These are phyloP conservation scores for Apodemia hepburni DNA, from an alignment of 2,888 invertebrate species.

Conservation along the genomic window DNA sequence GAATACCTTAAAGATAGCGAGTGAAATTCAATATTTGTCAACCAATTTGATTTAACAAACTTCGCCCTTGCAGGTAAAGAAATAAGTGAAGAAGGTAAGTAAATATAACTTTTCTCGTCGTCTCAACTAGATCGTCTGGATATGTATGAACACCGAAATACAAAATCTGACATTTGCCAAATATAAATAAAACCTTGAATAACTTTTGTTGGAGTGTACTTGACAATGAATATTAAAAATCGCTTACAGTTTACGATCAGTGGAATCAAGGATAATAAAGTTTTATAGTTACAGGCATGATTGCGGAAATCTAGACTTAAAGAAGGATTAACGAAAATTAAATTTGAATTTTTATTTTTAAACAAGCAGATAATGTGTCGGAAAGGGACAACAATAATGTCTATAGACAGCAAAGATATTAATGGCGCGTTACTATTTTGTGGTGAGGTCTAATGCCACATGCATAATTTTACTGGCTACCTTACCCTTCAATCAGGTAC, in stretches of 20 bases:
- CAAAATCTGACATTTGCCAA: not conserved
- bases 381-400: too few species aligned
- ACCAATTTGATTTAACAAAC: not conserved
- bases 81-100: conserved; percentile 45
- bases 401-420: too few species aligned
- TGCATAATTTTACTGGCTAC: too few species aligned
- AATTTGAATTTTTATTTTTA: too few species aligned
- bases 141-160: not conserved
- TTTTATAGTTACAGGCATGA: not conserved
- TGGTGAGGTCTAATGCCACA: too few species aligned
- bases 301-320: too few species aligned
- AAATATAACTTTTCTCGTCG: not conserved
- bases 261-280: not conserved
- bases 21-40: not conserved
- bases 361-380: too few species aligned
- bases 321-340: too few species aligned
- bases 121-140: not conserved
- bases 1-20: not conserved
- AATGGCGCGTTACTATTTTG: too few species aligned
- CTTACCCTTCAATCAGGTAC: too few species aligned
- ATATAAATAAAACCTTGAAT: not conserved
- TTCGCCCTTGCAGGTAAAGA: conserved; percentile 36
- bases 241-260: not conserved
- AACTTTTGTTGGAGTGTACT: conserved; percentile 1
- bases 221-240: not conserved